phyloP scores from a whole-genome alignment of 1,140 invertebrate species.

The Diprion similis region DNA sequence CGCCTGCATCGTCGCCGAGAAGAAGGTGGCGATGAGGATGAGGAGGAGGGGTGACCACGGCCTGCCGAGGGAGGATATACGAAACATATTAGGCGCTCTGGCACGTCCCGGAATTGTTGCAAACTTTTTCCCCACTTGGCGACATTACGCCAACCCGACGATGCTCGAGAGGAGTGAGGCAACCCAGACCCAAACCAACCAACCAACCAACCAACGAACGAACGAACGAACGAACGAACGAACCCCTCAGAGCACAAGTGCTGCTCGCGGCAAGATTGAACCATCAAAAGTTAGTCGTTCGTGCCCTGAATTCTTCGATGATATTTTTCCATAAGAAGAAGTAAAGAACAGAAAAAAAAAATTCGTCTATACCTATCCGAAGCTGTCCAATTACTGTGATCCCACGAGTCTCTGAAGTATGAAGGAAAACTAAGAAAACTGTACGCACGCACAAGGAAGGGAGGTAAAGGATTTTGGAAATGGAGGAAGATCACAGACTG shows the following conservation, averaged over 20 bases:
- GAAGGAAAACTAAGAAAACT: too few relatives aligned
- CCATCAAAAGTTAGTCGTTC: slow-evolving; percentile 49
- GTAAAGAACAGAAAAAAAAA: neutral
- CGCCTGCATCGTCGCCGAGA: neutral
- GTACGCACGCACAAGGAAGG: too few relatives aligned
- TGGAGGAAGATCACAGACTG: too few relatives aligned
- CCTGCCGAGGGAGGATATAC: slow-evolving; percentile 42
- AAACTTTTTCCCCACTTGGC: slow-evolving; percentile 38
- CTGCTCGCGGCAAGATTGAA: slow-evolving; percentile 48
- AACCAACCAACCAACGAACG: slow-evolving; percentile 20
- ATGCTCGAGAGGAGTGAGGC: neutral
- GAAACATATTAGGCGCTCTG: slow-evolving; percentile 53
- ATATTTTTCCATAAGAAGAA: neutral
- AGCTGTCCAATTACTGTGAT: neutral
- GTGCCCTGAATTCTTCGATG: slow-evolving; percentile 43
- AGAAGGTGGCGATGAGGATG: slow-evolving; percentile 5
- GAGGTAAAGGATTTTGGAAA: too few relatives aligned
- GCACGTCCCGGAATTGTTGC: slow-evolving; percentile 50
- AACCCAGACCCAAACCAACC: slow-evolving; percentile 24
- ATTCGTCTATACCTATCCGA: neutral
- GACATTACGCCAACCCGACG: slow-evolving; percentile 34
- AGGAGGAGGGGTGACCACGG: slow-evolving; percentile 32
- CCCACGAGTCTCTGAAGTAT: slow-evolving; percentile 21
- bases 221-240: slow-evolving; percentile 11
- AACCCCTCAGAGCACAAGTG: slow-evolving; percentile 6